Base-by-base conservation (phyloP, 2,797 vertebrate genomes). In the Sebastes vulpes region DNA sequence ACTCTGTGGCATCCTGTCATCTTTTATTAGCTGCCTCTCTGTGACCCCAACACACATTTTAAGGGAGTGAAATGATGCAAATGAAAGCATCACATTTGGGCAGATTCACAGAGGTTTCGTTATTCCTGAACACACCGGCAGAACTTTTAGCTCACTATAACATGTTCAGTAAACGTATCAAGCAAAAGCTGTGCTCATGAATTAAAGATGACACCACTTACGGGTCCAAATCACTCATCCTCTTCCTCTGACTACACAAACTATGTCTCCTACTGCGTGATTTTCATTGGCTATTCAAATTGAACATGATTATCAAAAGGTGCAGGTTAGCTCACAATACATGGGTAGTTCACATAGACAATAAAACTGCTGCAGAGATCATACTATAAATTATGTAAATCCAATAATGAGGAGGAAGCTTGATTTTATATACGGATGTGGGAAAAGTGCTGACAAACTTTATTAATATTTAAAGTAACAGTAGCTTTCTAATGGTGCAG, bases 381-480 rank as follows among this genome's bases (percentile, higher is more conserved):
- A 53, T 38, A 58, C 4, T 38, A 54, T 14, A n/a, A 4, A 8
- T 12, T 11, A 58, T 54, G 5, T 25, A 32, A 61, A 48, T 18
- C 9, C 4, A 64, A 71, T 18, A 23, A 52, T 16, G 21, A 75
- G 9, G 32, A 65, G 21, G 9, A 77, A 20, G 16, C 14, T 9
- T 25, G 9, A 58, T 6, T 46, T 28, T 35, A n/a, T 5, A n/a
- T 20, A 9, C 1, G 1, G 2, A 10, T 46, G 14, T 23, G 3
- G 26, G 28, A 29, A 68, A 82, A 75, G 29, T 65, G 54, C 59
- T 72, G 65, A 85, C 35, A 66, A 58, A 54, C 1, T 4, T 16
- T 16, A 83, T 89, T 25, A 84, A 89, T 82, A 80, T 79, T 89
- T 67, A 54, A 91, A 76, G 23, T 21, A 60, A 68, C 7, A 29